These are phyloP conservation scores for Drosophila lacertosa DNA, from an alignment of 1,140 invertebrate genomes.

Conservation along the genomic window DNA sequence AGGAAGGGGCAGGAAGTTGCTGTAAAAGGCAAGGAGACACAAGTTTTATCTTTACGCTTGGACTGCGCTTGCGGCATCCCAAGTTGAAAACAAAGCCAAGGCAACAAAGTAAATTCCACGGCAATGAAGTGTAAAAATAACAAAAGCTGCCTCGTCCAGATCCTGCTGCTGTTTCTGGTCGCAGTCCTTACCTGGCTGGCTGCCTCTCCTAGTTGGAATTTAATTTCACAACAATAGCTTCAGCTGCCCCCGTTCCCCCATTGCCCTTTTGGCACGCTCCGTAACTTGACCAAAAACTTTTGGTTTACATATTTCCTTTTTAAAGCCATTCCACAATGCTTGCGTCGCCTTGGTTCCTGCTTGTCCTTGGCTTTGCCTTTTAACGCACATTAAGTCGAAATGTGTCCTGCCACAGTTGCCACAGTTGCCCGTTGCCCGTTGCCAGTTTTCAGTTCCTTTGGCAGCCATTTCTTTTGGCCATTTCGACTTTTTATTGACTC, in stretches of 20 bases:
- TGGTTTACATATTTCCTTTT: slow-evolving; percentile 51
- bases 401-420: slow-evolving; percentile 40
- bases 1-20: slow-evolving; percentile 18
- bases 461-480: slow-evolving; percentile 48
- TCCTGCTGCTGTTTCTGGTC: neutral
- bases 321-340: slow-evolving; percentile 22
- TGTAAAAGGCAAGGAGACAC: slow-evolving; percentile 37
- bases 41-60: slow-evolving; percentile 61
- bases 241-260: neutral
- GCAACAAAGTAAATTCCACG: slow-evolving; percentile 57
- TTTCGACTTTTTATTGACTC: slow-evolving; percentile 52
- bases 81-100: slow-evolving; percentile 49
- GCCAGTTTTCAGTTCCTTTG: slow-evolving; percentile 41
- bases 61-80: slow-evolving; percentile 42
- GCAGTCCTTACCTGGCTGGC: slow-evolving; percentile 3
- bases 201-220: slow-evolving; percentile 45
- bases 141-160: slow-evolving; percentile 37
- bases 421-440: slow-evolving; percentile 10
- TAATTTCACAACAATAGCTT: slow-evolving; percentile 50
- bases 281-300: slow-evolving; percentile 36
- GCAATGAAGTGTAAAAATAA: slow-evolving; percentile 63
- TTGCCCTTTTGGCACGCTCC: too few relatives aligned
- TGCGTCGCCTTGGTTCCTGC: slow-evolving; percentile 1
- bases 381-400: slow-evolving; percentile 52
- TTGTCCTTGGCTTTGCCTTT: slow-evolving; percentile 38